Percentiles rank a stretch among this genome's conserved stretches.
Evolutionary conservation across 2,113 vertebrate species (phyloP).

Genomic region (Pteronura brasiliensis): DNA sequence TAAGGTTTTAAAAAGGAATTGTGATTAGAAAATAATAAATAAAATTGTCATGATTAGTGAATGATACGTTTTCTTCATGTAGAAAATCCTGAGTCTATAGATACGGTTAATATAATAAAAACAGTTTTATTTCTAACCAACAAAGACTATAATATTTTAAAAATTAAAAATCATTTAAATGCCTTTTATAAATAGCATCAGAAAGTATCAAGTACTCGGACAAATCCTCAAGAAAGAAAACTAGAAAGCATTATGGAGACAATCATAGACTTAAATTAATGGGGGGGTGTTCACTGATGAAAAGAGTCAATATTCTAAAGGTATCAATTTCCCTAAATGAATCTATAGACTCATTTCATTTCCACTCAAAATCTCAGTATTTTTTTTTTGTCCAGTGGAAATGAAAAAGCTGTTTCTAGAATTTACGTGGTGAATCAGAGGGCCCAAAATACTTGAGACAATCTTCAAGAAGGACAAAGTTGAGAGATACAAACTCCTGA

Average conservation of each 20-base stretch:
- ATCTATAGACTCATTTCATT: neutral
- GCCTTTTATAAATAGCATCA: neutral
- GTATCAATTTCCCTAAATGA: neutral
- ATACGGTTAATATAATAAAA: neutral
- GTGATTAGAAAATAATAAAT: neutral
- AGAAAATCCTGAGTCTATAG: neutral
- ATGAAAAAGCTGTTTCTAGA: neutral
- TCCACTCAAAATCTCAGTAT: neutral
- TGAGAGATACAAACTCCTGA: neutral
- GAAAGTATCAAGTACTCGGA: neutral
- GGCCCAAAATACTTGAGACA: neutral
- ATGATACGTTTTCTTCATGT: neutral
- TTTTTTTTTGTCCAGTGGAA: neutral
- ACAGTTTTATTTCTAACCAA: slow-evolving; percentile 26
- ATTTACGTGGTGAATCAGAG: neutral
- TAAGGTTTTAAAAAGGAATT: neutral
- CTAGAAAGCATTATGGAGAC: neutral
- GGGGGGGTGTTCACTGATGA: neutral
- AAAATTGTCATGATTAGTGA: neutral
- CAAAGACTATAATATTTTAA: neutral
- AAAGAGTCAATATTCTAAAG: neutral
- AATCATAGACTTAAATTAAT: neutral
- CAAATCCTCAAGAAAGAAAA: neutral
- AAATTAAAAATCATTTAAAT: neutral
- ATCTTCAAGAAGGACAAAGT: neutral